phyloP scores from a whole-genome alignment of 2,113 vertebrate species.

The Porphyrio hochstetteri region DNA sequence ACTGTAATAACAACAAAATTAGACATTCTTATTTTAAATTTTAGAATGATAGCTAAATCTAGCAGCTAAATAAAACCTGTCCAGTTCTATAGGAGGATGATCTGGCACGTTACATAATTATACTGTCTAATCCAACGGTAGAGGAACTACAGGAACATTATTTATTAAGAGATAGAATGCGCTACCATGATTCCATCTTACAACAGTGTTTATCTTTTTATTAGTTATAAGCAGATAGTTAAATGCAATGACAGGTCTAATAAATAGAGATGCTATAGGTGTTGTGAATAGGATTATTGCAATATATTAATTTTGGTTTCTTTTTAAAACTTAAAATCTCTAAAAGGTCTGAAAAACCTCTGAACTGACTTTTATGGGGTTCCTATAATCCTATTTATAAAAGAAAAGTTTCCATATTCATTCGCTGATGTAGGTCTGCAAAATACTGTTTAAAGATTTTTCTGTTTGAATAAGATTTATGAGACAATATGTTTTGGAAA shows the following conservation, averaged over 20 bases:
- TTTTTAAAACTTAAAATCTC: not conserved
- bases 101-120: not conserved
- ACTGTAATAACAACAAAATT: not conserved
- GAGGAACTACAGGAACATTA: not conserved
- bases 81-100: not conserved
- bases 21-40: not conserved
- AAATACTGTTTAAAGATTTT: constrained; percentile 28
- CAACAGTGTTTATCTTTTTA: not conserved
- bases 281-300: not conserved
- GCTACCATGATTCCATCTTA: not conserved
- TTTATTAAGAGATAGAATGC: not conserved
- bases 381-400: constrained; percentile 49
- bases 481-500: constrained; percentile 40
- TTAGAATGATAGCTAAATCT: not conserved
- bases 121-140: not conserved
- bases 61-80: not conserved
- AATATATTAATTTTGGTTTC: not conserved
- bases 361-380: not conserved
- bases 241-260: not conserved
- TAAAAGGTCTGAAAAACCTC: not conserved
- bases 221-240: not conserved
- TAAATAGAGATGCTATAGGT: not conserved
- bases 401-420: constrained; percentile 37
- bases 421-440: constrained; percentile 37
- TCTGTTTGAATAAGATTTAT: constrained; percentile 39